Conservation (phyloP, 2,113 vertebrate genomes). For the Lampris incognitus region DNA sequence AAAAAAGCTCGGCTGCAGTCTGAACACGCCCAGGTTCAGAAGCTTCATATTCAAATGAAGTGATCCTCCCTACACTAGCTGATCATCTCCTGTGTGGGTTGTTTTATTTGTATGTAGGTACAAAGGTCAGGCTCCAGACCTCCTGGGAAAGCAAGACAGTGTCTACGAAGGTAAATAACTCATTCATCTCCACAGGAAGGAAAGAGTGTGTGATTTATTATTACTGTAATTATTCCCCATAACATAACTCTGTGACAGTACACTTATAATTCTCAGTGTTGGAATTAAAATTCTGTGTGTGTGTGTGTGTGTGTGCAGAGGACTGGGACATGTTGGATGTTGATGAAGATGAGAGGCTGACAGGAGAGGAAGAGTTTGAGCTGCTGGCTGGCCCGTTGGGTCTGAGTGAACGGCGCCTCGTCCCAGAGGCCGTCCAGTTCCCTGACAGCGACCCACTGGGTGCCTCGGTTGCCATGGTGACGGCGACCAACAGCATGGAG, state of each 20-base stretch:
- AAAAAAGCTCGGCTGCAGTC: no score
- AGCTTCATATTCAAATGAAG: background rate
- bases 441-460: conserved; percentile 96
- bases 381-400: conserved; percentile 92
- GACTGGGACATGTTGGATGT: conserved; percentile 99
- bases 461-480: conserved; percentile 97
- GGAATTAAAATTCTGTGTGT: background rate
- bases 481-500: conserved; percentile 98
- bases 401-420: conserved; percentile 89
- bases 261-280: background rate
- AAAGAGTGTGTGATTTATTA: background rate
- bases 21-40: no score
- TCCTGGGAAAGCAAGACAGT: conserved; percentile 98
- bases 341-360: conserved; percentile 94
- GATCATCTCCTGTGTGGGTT: background rate
- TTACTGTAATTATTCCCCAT: background rate
- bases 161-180: conserved; percentile 93
- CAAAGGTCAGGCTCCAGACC: conserved; percentile 96
- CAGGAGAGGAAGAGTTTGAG: conserved; percentile 97
- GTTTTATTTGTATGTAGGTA: conserved; percentile 79
- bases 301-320: conserved; percentile 81
- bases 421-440: conserved; percentile 96
- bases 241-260: no score
- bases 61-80: background rate
- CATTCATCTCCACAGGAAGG: no score